These are phyloP conservation scores for Chamaedrilus cognettii DNA, from an alignment of 2,888 invertebrate species.

Conservation along the genomic window DNA sequence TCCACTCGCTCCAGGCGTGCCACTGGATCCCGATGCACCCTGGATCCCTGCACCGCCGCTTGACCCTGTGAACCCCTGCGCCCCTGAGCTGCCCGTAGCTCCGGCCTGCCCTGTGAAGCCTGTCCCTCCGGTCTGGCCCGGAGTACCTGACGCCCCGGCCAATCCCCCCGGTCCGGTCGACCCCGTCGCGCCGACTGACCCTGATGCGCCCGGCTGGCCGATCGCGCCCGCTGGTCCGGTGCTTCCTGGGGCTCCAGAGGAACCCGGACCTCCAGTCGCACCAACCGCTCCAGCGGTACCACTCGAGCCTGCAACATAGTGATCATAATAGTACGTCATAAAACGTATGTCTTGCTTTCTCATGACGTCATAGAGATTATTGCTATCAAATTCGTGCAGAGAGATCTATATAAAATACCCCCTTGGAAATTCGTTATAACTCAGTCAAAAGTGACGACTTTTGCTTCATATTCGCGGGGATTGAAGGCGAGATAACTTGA, in stretches of 20 bases:
- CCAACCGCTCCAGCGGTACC: slow-evolving; percentile 2
- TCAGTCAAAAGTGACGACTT: too few relatives aligned
- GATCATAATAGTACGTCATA: too few relatives aligned
- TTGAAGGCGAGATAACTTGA: too few relatives aligned
- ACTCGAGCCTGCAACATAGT: too few relatives aligned
- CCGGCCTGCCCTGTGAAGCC: slow-evolving; percentile 8
- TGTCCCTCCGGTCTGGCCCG: not conserved
- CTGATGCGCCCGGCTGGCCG: slow-evolving; percentile 15
- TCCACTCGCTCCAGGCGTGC: slow-evolving; percentile 6
- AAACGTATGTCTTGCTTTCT: too few relatives aligned
- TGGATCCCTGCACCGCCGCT: slow-evolving; percentile 65
- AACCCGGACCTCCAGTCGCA: slow-evolving; percentile 11
- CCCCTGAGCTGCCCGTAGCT: slow-evolving; percentile 43
- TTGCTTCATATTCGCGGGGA: too few relatives aligned
- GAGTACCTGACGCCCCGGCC: not conserved
- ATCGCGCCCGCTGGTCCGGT: not conserved
- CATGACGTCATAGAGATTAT: too few relatives aligned
- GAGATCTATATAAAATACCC: too few relatives aligned
- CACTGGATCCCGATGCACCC: slow-evolving; percentile 38
- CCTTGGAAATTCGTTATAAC: too few relatives aligned
- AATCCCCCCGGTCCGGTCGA: slow-evolving; percentile 12
- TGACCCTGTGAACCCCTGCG: not conserved
- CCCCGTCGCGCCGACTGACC: slow-evolving; percentile 8
- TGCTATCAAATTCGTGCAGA: too few relatives aligned
- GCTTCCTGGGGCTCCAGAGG: slow-evolving; percentile 3